These are phyloP conservation scores for Eurypyga helias DNA, from an alignment of 2,113 vertebrate genomes.

Conservation along the genomic window DNA sequence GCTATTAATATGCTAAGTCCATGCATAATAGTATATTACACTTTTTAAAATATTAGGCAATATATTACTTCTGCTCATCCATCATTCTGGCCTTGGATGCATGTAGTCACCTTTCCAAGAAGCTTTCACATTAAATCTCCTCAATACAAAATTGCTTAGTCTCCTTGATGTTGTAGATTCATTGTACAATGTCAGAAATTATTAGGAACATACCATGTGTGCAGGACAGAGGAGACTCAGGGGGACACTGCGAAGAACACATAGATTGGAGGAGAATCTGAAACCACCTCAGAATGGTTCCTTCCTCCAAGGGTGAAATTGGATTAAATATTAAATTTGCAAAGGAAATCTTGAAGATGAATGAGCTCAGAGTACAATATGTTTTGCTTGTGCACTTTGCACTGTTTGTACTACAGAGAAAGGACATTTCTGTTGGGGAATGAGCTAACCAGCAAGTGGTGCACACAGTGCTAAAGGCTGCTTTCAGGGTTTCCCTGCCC, in stretches of 20 bases:
- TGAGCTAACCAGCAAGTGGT: neutral
- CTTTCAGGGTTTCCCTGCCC: too few species aligned
- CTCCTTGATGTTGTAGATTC: conserved; percentile 21
- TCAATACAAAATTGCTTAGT: conserved; percentile 9
- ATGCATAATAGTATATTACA: neutral
- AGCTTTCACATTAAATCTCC: conserved; percentile 45
- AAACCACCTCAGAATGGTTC: neutral
- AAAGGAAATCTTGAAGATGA: neutral
- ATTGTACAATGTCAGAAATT: conserved; percentile 16
- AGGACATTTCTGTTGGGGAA: neutral
- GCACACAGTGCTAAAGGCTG: neutral
- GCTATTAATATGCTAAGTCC: neutral
- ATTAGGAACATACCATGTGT: neutral
- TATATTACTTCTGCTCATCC: neutral
- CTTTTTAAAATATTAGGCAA: conserved; percentile 2
- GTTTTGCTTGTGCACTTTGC: accelerated
- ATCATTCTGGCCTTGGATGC: neutral
- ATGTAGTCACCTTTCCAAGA: conserved; percentile 28
- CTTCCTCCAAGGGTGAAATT: neutral
- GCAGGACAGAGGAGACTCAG: neutral
- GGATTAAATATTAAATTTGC: neutral
- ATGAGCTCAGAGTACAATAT: neutral
- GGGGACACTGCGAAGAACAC: neutral
- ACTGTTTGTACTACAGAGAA: neutral
- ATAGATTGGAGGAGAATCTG: neutral